phyloP scores from a whole-genome alignment of 2,797 vertebrate genomes.

The Coracias cyanogaster region DNA sequence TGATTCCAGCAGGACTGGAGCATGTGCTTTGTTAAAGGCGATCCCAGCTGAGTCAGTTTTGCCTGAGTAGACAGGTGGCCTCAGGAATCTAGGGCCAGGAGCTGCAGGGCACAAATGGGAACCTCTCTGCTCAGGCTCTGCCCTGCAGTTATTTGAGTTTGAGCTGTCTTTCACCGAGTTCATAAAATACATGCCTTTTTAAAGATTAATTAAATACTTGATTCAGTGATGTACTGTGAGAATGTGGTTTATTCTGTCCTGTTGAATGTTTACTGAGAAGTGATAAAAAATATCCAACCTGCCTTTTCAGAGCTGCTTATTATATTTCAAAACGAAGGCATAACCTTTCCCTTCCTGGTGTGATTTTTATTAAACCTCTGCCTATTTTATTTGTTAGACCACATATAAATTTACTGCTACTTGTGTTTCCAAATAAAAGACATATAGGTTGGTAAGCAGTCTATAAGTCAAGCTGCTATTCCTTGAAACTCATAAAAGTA shows the following conservation, averaged over 20 bases:
- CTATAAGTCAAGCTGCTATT: neutral
- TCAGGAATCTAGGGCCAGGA: neutral
- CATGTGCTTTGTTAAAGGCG: neutral
- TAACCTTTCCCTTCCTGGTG: slow-evolving; percentile 1
- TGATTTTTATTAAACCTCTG: slow-evolving; percentile 41
- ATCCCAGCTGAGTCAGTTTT: accelerated
- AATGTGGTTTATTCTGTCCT: neutral
- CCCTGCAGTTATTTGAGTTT: neutral
- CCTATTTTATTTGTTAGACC: slow-evolving; percentile 8
- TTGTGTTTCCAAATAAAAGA: neutral
- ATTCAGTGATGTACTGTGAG: neutral
- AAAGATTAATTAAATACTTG: neutral
- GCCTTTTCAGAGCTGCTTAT: neutral
- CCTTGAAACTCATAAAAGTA: slow-evolving; percentile 51
- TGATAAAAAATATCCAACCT: neutral
- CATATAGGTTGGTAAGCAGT: neutral
- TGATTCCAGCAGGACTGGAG: accelerated
- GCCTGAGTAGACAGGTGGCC: neutral
- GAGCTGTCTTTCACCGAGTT: neutral
- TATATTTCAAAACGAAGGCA: slow-evolving; percentile 21
- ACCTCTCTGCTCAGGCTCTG: neutral
- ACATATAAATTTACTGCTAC: neutral
- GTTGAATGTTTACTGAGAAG: neutral
- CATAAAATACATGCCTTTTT: neutral
- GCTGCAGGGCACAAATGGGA: neutral